phyloP scores from a whole-genome alignment of 2,888 invertebrate species.

The Agrochola litura region DNA sequence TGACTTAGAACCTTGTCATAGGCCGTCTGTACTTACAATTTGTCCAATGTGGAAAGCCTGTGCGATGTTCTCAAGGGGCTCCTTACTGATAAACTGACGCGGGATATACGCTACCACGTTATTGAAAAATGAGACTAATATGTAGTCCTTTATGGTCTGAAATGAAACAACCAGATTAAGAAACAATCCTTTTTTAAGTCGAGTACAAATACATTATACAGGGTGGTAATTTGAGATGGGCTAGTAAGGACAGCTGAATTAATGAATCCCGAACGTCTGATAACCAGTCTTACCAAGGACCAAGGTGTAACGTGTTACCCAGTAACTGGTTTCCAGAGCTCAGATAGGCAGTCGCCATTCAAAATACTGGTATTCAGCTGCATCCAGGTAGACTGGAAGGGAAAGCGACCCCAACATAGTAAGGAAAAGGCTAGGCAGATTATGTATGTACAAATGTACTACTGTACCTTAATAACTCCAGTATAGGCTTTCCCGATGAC shows the following conservation, averaged over 20 bases:
- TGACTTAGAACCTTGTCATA: conserved; percentile 10
- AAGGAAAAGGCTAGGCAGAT: background rate
- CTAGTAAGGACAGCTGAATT: background rate
- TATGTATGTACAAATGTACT: background rate
- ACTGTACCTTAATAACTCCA: conserved; percentile 89
- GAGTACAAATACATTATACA: background rate
- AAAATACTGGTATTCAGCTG: too few relatives aligned
- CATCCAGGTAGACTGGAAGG: background rate
- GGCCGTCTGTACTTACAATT: conserved; percentile 84
- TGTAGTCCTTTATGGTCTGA: conserved; percentile 84
- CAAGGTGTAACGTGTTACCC: background rate
- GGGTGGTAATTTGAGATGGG: background rate
- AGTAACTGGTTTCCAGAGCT: too few relatives aligned
- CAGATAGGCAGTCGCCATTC: background rate
- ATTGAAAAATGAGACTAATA: conserved; percentile 91
- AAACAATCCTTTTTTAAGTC: background rate
- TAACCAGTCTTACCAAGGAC: background rate
- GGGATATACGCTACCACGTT: conserved; percentile 89
- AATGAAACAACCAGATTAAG: conserved; percentile 15
- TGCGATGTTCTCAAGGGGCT: conserved; percentile 75
- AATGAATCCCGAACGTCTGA: background rate
- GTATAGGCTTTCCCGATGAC: conserved; percentile 88
- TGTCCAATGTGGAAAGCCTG: conserved; percentile 91
- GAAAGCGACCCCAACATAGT: too few relatives aligned
- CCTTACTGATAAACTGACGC: conserved; percentile 74